Evolutionary conservation across 2,888 invertebrate genomes (phyloP).

Genomic region (Cancer borealis): DNA sequence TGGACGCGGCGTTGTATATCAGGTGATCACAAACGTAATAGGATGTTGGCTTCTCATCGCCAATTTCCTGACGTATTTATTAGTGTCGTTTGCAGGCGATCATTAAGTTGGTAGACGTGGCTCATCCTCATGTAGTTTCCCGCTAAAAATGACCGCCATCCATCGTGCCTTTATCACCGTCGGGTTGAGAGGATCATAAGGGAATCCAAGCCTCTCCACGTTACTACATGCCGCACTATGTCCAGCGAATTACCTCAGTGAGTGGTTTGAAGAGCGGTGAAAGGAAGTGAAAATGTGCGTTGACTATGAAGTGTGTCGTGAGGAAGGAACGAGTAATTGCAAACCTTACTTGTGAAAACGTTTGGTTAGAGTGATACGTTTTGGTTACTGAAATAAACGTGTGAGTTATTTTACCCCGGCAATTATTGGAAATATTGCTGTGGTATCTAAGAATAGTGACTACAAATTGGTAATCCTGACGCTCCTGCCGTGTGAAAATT

Average conservation of each 20-base stretch:
- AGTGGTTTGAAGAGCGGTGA: no score
- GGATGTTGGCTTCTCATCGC: neutral
- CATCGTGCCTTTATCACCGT: neutral
- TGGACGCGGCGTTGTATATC: neutral
- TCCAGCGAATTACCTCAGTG: neutral
- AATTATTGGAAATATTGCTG: no score
- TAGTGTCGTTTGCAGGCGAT: neutral
- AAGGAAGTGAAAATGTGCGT: no score
- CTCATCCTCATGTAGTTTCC: neutral
- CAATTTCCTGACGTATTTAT: neutral
- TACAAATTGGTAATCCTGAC: neutral
- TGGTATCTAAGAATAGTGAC: no score
- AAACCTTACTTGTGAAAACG: no score
- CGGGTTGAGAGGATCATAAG: neutral
- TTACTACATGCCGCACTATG: neutral
- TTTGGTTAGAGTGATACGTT: no score
- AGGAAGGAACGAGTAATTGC: no score
- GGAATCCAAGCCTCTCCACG: neutral
- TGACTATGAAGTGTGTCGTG: no score
- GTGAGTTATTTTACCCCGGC: no score
- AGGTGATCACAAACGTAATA: neutral
- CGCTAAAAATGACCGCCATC: neutral
- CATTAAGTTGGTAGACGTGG: neutral
- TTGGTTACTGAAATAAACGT: no score
- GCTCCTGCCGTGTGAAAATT: neutral